phyloP scores from a whole-genome alignment of 2,797 vertebrate species.

The Urocyon cinereoargenteus region DNA sequence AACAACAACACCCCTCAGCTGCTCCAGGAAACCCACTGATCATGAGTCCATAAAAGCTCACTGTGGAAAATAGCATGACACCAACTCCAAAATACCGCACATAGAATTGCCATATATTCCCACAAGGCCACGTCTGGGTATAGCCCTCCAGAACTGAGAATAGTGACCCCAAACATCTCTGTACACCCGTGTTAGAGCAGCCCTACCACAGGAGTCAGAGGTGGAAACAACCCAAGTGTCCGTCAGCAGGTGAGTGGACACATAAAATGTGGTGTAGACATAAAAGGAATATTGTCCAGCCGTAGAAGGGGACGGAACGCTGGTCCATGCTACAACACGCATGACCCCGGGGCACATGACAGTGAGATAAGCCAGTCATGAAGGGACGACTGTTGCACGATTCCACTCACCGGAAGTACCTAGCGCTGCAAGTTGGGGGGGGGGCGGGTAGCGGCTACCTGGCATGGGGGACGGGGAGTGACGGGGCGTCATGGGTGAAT shows the following conservation, averaged over 20 bases:
- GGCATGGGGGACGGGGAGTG: no score
- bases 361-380: background rate
- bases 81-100: background rate
- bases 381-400: background rate
- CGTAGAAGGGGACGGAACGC: no score
- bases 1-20: slow-evolving; percentile 6
- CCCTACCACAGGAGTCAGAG: background rate
- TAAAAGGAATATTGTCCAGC: background rate
- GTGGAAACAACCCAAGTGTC: background rate
- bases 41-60: slow-evolving; percentile 38
- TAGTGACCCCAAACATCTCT: background rate
- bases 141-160: background rate
- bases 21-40: slow-evolving; percentile 72
- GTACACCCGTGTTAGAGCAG: background rate
- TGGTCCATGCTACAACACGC: accelerated
- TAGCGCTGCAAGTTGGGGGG: background rate
- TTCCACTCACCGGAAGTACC: background rate
- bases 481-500: no score
- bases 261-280: background rate
- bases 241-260: background rate
- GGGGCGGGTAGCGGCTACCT: background rate
- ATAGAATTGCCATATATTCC: background rate
- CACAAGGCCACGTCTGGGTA: background rate
- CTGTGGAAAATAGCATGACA: background rate
- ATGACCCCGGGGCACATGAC: background rate